Percentiles rank a stretch among this genome's conserved stretches.
These are phyloP conservation scores for Danaus melanippus DNA, from an alignment of 1,140 invertebrate species.

Conservation along the genomic window DNA sequence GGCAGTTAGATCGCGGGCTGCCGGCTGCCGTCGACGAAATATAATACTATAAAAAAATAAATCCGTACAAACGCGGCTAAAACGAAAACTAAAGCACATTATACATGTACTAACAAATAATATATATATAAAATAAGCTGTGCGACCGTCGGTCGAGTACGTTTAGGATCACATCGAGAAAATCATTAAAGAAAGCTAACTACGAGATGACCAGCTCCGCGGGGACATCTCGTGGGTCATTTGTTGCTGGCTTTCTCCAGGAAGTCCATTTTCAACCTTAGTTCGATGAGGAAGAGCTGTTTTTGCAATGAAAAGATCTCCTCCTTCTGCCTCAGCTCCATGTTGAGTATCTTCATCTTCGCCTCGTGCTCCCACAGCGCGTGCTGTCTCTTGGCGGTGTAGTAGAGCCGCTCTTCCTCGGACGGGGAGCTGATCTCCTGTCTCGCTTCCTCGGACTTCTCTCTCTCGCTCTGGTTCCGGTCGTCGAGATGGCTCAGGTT, in stretches of 20 bases:
- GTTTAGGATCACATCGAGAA: no score
- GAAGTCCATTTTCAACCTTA: conserved; percentile 70
- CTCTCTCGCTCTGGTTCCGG: conserved; percentile 35
- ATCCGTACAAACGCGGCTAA: conserved; percentile 18
- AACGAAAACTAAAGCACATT: conserved; percentile 37
- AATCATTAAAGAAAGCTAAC: not conserved
- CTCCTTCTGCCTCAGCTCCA: conserved; percentile 68
- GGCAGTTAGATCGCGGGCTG: conserved; percentile 41
- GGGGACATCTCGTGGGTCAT: no score
- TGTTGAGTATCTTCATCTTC: conserved; percentile 69
- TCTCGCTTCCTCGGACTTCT: conserved; percentile 38
- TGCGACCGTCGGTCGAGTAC: not conserved
- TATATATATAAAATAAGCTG: conserved; percentile 47
- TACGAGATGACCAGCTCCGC: not conserved
- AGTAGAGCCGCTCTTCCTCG: conserved; percentile 65
- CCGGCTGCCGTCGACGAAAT: conserved; percentile 36
- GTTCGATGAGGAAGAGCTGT: conserved; percentile 67
- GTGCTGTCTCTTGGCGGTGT: conserved; percentile 64
- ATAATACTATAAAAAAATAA: conserved; percentile 43
- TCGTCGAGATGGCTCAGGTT: conserved; percentile 68
- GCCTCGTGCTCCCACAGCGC: conserved; percentile 69
- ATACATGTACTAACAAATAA: conserved; percentile 35
- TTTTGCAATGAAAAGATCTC: conserved; percentile 70
- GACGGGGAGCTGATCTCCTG: conserved; percentile 46
- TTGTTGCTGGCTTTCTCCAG: conserved; percentile 68